Conservation (phyloP, 2,797 vertebrate genomes). For the Champsocephalus gunnari region DNA sequence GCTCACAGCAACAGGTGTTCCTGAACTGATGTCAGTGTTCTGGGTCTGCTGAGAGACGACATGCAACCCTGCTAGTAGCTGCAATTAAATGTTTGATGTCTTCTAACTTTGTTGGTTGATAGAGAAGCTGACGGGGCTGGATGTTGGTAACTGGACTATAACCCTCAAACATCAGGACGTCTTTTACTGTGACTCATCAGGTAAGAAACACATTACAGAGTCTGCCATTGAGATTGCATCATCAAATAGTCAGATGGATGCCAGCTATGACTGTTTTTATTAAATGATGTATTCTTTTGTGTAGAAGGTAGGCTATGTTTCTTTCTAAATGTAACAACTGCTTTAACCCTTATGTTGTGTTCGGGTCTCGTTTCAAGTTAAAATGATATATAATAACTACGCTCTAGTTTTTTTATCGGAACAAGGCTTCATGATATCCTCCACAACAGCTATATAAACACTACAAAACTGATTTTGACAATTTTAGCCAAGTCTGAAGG, state of each 20-base stretch:
- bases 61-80: not conserved
- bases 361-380: too few relatives aligned
- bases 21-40: constrained; percentile 11
- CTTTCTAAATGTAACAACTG: not conserved
- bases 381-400: too few relatives aligned
- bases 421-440: too few relatives aligned
- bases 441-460: too few relatives aligned
- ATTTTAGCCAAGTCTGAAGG: too few relatives aligned
- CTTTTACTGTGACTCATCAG: constrained; percentile 11
- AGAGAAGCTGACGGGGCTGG: constrained; percentile 16
- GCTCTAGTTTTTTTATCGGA: too few relatives aligned
- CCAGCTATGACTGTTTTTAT: not conserved
- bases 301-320: too few relatives aligned
- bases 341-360: too few relatives aligned
- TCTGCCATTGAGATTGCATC: not conserved
- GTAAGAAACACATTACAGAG: constrained; percentile 36
- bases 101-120: constrained; percentile 46
- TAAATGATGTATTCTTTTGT: too few relatives aligned
- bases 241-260: not conserved
- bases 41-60: not conserved
- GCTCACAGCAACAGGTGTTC: constrained; percentile 36
- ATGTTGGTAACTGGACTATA: constrained; percentile 10
- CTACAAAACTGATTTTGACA: too few relatives aligned
- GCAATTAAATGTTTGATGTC: not conserved
- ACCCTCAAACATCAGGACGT: not conserved